These are phyloP conservation scores for Ochotona princeps DNA, from an alignment of 2,113 vertebrate species.

Conservation along the genomic window DNA sequence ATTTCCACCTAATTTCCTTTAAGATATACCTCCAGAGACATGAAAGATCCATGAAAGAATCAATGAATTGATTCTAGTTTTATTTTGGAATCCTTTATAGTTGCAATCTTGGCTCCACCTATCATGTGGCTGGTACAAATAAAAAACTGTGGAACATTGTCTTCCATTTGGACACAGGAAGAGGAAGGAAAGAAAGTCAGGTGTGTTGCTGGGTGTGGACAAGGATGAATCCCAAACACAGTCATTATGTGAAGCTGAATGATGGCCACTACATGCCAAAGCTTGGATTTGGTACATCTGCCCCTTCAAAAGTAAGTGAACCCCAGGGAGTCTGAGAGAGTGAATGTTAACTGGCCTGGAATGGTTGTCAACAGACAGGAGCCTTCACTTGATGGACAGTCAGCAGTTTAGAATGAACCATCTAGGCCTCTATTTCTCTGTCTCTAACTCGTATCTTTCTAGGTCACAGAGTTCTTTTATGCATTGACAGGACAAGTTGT, in stretches of 20 bases:
- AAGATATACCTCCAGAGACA: neutral
- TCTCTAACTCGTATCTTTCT: neutral
- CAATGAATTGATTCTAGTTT: neutral
- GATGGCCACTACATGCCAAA: slow-evolving; percentile 50
- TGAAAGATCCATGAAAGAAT: neutral
- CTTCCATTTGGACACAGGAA: no score
- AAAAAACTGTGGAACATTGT: neutral
- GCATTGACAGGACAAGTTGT: neutral
- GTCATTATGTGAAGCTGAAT: slow-evolving; percentile 37
- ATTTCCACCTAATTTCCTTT: neutral
- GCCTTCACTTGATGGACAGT: neutral
- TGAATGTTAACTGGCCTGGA: neutral
- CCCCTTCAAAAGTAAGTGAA: neutral
- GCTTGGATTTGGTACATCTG: slow-evolving; percentile 48
- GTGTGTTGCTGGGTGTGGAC: no score
- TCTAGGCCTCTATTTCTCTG: neutral
- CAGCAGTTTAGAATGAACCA: neutral
- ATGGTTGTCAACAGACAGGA: neutral
- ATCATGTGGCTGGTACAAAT: neutral
- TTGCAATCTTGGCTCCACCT: neutral
- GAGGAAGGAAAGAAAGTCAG: neutral
- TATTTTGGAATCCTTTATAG: neutral
- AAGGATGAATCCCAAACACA: neutral
- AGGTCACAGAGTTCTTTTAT: neutral
- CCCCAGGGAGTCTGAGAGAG: neutral